Conservation (phyloP, 1,140 invertebrate species). For the Octopus sinensis region DNA sequence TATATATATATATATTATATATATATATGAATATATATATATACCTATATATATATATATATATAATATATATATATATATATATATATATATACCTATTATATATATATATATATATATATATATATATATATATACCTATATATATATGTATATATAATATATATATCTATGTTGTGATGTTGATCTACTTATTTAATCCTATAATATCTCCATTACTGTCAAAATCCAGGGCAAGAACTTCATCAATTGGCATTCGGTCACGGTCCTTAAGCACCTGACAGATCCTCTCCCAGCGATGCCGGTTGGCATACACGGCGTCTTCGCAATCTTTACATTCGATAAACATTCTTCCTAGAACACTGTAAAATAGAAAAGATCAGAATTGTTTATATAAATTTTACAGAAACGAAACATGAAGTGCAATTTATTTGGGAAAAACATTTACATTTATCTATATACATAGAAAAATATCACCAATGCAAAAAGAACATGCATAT, state of each 20-base stretch:
- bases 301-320: constrained; percentile 49
- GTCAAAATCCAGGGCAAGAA: constrained; percentile 44
- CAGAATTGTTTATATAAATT: constrained; percentile 21
- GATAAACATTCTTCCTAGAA: constrained; percentile 49
- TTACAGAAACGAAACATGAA: constrained; percentile 24
- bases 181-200: background rate
- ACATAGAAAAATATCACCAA: background rate
- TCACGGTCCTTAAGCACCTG: constrained; percentile 39
- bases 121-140: too few relatives aligned
- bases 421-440: background rate
- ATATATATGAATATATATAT: too few relatives aligned
- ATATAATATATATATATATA: too few relatives aligned
- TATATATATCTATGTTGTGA: too few relatives aligned
- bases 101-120: too few relatives aligned
- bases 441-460: background rate
- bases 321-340: constrained; percentile 32
- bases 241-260: constrained; percentile 47
- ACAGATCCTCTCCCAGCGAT: constrained; percentile 51
- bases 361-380: constrained; percentile 29
- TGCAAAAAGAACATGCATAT: constrained; percentile 5
- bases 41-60: too few relatives aligned
- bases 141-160: too few relatives aligned
- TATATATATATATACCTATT: too few relatives aligned
- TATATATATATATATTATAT: too few relatives aligned
- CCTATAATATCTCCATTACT: background rate